These are phyloP conservation scores for Chorisops tibialis DNA, from an alignment of 2,888 invertebrate genomes.

Conservation along the genomic window DNA sequence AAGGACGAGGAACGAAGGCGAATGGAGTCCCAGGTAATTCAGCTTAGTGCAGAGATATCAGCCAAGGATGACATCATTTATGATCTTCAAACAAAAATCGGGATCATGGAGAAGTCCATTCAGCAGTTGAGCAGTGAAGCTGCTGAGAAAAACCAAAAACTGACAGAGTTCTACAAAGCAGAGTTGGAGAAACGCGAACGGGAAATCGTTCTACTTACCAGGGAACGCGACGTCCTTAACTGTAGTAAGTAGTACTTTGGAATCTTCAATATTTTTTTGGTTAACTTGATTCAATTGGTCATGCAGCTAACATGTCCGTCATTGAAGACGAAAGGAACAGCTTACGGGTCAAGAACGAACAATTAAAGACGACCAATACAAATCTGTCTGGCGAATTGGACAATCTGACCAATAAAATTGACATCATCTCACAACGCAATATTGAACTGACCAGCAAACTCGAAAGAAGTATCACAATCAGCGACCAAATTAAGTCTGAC, in stretches of 20 bases:
- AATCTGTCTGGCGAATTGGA: neutral
- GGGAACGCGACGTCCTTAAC: conserved; percentile 1
- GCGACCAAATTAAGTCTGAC: neutral
- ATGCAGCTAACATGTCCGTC: neutral
- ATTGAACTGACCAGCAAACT: neutral
- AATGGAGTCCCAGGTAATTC: conserved; percentile 2
- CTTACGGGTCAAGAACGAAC: neutral
- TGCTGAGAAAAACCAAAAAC: neutral
- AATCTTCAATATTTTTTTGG: neutral
- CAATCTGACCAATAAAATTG: neutral
- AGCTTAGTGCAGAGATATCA: neutral
- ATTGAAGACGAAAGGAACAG: neutral
- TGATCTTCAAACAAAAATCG: neutral
- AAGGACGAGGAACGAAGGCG: neutral
- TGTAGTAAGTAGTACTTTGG: neutral
- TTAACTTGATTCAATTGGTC: neutral
- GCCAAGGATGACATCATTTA: neutral
- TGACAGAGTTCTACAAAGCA: neutral
- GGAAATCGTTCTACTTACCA: neutral
- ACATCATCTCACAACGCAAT: neutral
- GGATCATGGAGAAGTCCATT: neutral
- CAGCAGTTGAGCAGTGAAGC: neutral
- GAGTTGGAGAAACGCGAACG: conserved; percentile 5
- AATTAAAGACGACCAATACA: neutral
- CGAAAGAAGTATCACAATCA: neutral